Percentiles rank a stretch among this genome's conserved stretches.
phyloP scores from a whole-genome alignment of 35 echinoderm and acorn worm genomes.

The Patiria miniata region DNA sequence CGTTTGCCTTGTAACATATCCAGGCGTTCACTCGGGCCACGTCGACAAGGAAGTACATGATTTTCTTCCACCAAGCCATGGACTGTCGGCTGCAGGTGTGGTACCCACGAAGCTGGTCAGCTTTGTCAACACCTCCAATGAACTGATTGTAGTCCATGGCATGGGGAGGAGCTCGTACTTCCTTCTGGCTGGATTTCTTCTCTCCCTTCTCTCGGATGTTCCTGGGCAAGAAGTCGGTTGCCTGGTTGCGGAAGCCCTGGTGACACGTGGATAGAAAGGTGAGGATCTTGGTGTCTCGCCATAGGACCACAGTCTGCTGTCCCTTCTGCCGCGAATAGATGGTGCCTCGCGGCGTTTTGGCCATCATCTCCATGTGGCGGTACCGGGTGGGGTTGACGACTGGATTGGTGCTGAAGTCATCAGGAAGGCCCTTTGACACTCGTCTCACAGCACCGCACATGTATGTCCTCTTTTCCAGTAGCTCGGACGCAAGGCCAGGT shows the following conservation, averaged over 20 bases:
- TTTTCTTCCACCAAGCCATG: constrained; percentile 24
- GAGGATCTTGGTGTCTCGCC: constrained; percentile 44
- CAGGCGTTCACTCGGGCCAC: background rate
- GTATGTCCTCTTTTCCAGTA: constrained; percentile 1
- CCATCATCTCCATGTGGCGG: background rate
- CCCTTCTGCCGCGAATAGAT: constrained; percentile 23
- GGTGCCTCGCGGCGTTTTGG: constrained; percentile 17
- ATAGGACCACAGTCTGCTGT: background rate
- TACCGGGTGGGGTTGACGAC: background rate
- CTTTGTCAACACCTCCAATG: constrained; percentile 23
- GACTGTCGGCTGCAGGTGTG: background rate
- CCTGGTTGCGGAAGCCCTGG: constrained; percentile 20
- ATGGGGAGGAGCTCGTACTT: constrained; percentile 4
- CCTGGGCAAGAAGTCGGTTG: background rate
- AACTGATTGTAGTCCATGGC: background rate
- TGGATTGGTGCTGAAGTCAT: background rate
- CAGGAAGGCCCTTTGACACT: background rate
- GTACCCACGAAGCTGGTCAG: constrained; percentile 18
- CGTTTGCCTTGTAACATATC: background rate
- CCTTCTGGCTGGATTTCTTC: background rate
- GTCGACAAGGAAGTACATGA: background rate
- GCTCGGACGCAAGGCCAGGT: background rate
- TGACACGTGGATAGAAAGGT: constrained; percentile 28
- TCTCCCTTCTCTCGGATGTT: background rate
- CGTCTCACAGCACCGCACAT: background rate